phyloP scores from a whole-genome alignment of 2,888 invertebrate species.

The Mongoloraphidia duomilia region DNA sequence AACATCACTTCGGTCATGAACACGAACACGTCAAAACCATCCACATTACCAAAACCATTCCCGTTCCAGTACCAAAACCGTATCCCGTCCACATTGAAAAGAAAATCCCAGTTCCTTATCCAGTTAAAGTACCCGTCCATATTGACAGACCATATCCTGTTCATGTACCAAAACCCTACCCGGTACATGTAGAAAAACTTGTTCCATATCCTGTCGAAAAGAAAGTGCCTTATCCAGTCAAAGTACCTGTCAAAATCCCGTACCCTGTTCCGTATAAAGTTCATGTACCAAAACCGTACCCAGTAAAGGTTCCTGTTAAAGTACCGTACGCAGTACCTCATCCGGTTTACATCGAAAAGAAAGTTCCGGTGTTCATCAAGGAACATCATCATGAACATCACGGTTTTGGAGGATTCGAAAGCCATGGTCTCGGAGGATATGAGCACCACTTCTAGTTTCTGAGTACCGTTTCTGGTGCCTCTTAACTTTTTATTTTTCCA shows the following conservation, averaged over 20 bases:
- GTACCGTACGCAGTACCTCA: too few species aligned
- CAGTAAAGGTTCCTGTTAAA: too few species aligned
- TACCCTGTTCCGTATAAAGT: slow-evolving; percentile 19
- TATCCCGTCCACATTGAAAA: slow-evolving; percentile 31
- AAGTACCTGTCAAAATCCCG: slow-evolving; percentile 13
- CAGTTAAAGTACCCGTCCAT: slow-evolving; percentile 17
- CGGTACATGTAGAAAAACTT: slow-evolving; percentile 34
- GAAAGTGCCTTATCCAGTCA: slow-evolving; percentile 11
- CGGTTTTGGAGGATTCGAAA: too few species aligned
- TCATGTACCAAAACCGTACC: slow-evolving; percentile 16
- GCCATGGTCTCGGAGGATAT: too few species aligned
- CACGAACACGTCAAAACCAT: slow-evolving; percentile 32
- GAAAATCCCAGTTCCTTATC: slow-evolving; percentile 1
- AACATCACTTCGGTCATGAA: too few species aligned
- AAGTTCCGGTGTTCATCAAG: too few species aligned
- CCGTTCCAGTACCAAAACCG: slow-evolving; percentile 52
- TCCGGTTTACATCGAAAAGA: too few species aligned
- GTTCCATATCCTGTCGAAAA: slow-evolving; percentile 36
- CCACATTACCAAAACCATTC: slow-evolving; percentile 50
- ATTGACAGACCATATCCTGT: slow-evolving; percentile 29
- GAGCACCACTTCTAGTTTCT: too few species aligned
- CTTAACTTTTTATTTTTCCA: too few species aligned
- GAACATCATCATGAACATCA: too few species aligned
- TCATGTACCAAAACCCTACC: slow-evolving; percentile 31
- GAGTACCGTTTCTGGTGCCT: too few species aligned